These are phyloP conservation scores for Dicrurus megarhynchus DNA, from an alignment of 2,113 vertebrate species.

Conservation along the genomic window DNA sequence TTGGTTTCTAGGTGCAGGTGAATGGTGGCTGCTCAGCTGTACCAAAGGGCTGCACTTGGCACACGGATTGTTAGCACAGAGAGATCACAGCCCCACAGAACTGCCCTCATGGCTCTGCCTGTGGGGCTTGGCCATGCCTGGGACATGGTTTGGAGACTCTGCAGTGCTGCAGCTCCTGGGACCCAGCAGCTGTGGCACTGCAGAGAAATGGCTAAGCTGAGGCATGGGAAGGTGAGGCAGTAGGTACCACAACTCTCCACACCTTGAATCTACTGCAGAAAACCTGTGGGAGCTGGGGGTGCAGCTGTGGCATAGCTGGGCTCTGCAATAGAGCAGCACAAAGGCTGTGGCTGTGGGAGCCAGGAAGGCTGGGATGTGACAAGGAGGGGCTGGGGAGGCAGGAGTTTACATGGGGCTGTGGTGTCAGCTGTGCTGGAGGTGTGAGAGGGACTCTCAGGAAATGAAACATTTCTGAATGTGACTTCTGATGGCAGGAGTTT, in stretches of 20 bases:
- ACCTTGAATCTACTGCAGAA: not conserved
- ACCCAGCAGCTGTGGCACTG: not conserved
- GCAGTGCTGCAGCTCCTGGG: not conserved
- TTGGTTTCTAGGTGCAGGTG: not conserved
- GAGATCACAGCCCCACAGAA: not conserved
- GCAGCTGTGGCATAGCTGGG: not conserved
- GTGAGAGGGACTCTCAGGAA: not conserved
- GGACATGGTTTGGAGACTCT: not conserved
- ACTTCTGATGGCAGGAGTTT: not conserved
- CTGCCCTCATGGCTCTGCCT: not conserved
- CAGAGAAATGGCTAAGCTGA: not conserved
- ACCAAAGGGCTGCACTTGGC: not conserved
- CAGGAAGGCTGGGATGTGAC: not conserved
- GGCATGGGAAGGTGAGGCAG: not conserved
- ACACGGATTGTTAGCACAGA: not conserved
- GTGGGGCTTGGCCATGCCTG: not conserved
- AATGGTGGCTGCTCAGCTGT: not conserved
- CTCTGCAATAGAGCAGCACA: not conserved
- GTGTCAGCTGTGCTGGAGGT: not conserved
- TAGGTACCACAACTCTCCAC: not conserved
- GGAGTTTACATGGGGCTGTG: not conserved
- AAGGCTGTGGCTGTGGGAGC: not conserved
- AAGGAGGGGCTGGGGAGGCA: not conserved
- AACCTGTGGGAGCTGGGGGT: not conserved
- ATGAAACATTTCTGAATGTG: not conserved